These are phyloP conservation scores for Drosophila mayaguana DNA, from an alignment of 2,888 invertebrate genomes.

Conservation along the genomic window DNA sequence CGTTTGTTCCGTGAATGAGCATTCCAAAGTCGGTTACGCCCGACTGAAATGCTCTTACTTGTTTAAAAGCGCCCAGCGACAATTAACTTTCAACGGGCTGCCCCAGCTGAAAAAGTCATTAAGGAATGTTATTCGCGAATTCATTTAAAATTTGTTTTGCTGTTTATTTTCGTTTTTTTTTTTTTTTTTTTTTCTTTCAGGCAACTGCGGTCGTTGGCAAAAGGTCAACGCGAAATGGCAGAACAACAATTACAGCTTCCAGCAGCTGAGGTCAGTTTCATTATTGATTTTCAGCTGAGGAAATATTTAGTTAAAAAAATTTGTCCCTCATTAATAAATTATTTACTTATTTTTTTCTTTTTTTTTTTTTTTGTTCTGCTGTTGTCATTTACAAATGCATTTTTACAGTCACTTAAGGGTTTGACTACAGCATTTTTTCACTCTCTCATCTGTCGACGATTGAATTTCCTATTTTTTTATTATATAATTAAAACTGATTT, in stretches of 20 bases:
- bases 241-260: constrained; percentile 20
- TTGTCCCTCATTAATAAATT: constrained; percentile 25
- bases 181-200: background rate
- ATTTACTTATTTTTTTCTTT: background rate
- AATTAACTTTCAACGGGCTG: constrained; percentile 53
- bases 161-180: background rate
- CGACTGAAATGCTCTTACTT: too few species aligned
- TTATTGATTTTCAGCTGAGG: constrained; percentile 56
- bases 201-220: constrained; percentile 56
- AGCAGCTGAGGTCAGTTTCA: constrained; percentile 22
- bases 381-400: constrained; percentile 36
- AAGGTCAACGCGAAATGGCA: constrained; percentile 57
- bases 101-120: constrained; percentile 47
- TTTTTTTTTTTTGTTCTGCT: background rate
- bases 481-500: constrained; percentile 35
- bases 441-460: background rate
- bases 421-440: background rate
- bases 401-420: constrained; percentile 17
- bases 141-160: constrained; percentile 56
- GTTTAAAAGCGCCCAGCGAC: constrained; percentile 21
- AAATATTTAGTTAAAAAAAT: constrained; percentile 25
- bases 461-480: constrained; percentile 2
- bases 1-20: too few species aligned
- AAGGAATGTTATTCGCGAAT: constrained; percentile 43
- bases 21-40: too few species aligned